Conservation (phyloP, 2,888 invertebrate species). For the Lepidocyrtoides sp. region DNA sequence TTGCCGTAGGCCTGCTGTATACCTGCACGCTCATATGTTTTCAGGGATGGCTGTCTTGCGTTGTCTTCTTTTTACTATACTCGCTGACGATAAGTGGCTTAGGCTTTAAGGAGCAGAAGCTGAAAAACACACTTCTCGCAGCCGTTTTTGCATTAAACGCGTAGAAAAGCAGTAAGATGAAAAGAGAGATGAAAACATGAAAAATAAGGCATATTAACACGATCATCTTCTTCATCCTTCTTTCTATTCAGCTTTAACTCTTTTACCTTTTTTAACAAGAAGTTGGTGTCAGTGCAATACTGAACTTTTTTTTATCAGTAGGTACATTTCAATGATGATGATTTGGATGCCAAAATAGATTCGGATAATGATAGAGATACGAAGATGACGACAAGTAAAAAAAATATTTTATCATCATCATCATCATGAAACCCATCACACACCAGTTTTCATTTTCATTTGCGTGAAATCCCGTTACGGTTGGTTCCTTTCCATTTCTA, state of each 20-base stretch:
- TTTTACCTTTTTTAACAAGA: background rate
- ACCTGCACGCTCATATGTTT: background rate
- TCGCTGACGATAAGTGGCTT: background rate
- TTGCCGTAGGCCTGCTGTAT: slow-evolving; percentile 58
- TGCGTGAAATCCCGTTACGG: slow-evolving; percentile 82
- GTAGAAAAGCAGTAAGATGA: background rate
- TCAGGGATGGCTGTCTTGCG: background rate
- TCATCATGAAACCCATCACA: background rate
- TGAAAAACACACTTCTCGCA: background rate
- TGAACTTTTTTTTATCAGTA: background rate
- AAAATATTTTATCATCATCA: slow-evolving; percentile 21
- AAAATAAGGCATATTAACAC: background rate
- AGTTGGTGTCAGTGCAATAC: background rate
- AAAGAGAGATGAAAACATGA: background rate
- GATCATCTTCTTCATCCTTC: background rate
- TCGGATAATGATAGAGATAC: slow-evolving; percentile 40
- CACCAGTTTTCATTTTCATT: slow-evolving; percentile 58
- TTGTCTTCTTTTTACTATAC: background rate
- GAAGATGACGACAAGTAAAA: slow-evolving; percentile 11
- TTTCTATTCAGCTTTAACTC: slow-evolving; percentile 22
- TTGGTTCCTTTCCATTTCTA: slow-evolving; percentile 73
- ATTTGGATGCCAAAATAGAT: slow-evolving; percentile 21
- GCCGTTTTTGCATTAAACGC: background rate
- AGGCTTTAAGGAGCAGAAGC: background rate
- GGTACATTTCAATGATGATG: background rate